A percentile compares a stretch with the other conserved stretches of the same genome.
phyloP scores from a whole-genome alignment of 2,113 vertebrate genomes.

The Chrysochloris asiatica region DNA sequence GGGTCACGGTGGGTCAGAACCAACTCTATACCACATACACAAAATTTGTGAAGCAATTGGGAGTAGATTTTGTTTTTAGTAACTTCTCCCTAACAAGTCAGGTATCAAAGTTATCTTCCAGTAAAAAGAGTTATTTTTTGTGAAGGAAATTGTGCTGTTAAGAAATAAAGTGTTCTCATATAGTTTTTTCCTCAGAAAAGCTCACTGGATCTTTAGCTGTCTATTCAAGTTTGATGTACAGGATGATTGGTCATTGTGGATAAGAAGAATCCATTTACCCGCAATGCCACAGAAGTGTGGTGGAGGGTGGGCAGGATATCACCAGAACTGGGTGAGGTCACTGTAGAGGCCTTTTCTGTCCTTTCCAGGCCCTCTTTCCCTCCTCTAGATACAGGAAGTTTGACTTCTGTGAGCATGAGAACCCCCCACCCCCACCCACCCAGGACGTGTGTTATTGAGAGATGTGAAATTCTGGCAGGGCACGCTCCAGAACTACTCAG shows the following conservation, averaged over 20 bases:
- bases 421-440: too few species aligned
- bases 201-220: not conserved
- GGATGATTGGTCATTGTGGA: not conserved
- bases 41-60: too few species aligned
- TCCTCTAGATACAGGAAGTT: not conserved
- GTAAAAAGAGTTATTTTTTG: not conserved
- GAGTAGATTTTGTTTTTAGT: too few species aligned
- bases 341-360: not conserved
- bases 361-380: not conserved
- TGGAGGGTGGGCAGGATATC: not conserved
- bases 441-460: not conserved
- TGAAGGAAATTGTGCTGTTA: not conserved
- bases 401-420: not conserved
- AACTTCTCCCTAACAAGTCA: too few species aligned
- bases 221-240: not conserved
- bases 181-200: not conserved
- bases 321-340: not conserved
- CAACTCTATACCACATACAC: too few species aligned
- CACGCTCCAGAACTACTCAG: not conserved
- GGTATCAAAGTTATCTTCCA: too few species aligned
- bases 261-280: not conserved
- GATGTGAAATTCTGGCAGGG: not conserved
- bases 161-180: too few species aligned
- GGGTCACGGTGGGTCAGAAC: too few species aligned
- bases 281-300: not conserved